phyloP scores from a whole-genome alignment of 2,113 vertebrate genomes.

The Sinocyclocheilus anophthalmus region DNA sequence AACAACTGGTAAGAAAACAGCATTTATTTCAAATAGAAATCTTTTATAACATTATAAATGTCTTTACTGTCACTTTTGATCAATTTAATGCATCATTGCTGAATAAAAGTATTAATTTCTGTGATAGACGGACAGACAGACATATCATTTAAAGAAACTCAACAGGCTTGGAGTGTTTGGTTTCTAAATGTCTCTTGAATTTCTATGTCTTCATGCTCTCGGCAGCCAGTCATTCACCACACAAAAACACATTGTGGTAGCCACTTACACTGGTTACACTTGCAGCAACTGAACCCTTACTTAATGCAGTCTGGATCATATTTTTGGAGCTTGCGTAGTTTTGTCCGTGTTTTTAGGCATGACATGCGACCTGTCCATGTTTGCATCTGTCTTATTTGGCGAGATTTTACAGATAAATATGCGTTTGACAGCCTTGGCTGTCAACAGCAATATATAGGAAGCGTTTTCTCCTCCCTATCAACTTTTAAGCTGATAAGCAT shows the following conservation, averaged over 20 bases:
- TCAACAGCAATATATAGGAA: too few relatives aligned
- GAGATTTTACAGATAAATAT: too few relatives aligned
- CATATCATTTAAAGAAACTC: neutral
- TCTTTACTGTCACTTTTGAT: too few relatives aligned
- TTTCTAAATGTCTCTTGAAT: neutral
- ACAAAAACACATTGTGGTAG: conserved; percentile 5
- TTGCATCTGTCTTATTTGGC: too few relatives aligned
- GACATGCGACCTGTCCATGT: neutral
- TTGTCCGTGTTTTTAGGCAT: neutral
- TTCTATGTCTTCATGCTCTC: conserved; percentile 11
- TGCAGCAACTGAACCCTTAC: neutral
- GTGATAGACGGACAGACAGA: conserved; percentile 56
- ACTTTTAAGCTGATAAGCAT: too few relatives aligned
- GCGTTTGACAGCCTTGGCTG: too few relatives aligned
- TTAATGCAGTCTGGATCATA: neutral
- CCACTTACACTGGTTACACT: neutral
- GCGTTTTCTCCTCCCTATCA: too few relatives aligned
- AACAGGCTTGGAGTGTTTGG: conserved; percentile 11
- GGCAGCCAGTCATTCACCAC: neutral
- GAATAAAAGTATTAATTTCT: too few relatives aligned
- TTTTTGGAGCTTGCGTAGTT: neutral
- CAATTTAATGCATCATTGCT: too few relatives aligned
- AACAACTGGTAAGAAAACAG: conserved; percentile 88
- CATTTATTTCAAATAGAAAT: too few relatives aligned
- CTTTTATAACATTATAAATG: too few relatives aligned